These are phyloP conservation scores for Holacanthus passer DNA, from an alignment of 2,113 vertebrate genomes.

Conservation along the genomic window DNA sequence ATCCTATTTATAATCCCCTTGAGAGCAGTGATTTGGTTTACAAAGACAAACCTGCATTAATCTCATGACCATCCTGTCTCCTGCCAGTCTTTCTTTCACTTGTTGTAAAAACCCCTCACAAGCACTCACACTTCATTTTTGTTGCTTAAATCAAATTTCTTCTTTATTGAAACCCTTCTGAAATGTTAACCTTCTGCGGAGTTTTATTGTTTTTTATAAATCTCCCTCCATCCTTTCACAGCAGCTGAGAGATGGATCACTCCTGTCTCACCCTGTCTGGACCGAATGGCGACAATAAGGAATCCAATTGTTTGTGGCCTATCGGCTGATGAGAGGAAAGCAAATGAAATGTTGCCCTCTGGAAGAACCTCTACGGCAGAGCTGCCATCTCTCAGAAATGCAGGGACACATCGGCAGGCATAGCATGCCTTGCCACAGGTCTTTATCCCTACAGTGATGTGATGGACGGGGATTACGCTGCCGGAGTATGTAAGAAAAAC, in stretches of 20 bases:
- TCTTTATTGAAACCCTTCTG: background rate
- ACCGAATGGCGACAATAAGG: slow-evolving; percentile 5
- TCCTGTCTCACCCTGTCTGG: slow-evolving; percentile 6
- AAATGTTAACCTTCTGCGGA: background rate
- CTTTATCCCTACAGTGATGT: slow-evolving; percentile 24
- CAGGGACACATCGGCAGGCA: slow-evolving; percentile 6
- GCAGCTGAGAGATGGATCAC: slow-evolving; percentile 20
- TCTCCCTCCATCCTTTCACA: background rate
- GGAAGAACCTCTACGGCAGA: slow-evolving; percentile 22
- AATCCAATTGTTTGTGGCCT: slow-evolving; percentile 34
- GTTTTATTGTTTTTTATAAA: slow-evolving; percentile 26
- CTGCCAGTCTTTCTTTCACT: background rate
- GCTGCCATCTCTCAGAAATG: slow-evolving; percentile 1
- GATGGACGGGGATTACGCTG: slow-evolving; percentile 19
- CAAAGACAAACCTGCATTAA: background rate
- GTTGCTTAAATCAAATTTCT: background rate
- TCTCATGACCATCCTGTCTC: background rate
- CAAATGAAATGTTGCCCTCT: slow-evolving; percentile 40
- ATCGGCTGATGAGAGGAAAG: slow-evolving; percentile 31
- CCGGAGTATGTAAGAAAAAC: slow-evolving; percentile 20
- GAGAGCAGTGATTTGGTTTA: slow-evolving; percentile 37
- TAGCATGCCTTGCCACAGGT: slow-evolving; percentile 8
- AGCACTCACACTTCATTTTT: background rate
- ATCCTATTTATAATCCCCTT: slow-evolving; percentile 46
- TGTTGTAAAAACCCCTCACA: background rate